Percentiles rank a stretch among this genome's conserved stretches.
Evolutionary conservation across 1,140 invertebrate species (phyloP).

Genomic region (Magallana angulata): DNA sequence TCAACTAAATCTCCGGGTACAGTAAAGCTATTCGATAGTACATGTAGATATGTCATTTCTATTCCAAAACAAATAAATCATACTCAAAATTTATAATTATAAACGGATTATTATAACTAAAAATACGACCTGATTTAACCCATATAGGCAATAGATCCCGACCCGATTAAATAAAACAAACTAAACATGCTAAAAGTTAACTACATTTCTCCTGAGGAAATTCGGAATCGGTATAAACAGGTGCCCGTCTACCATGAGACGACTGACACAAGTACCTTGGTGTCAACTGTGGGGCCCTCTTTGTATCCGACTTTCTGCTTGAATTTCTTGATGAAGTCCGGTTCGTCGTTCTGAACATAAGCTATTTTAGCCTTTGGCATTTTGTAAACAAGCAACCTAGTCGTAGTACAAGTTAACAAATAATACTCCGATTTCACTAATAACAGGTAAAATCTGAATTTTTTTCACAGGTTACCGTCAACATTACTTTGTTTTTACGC

Average conservation of each 20-base stretch:
- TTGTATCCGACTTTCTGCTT: conserved; percentile 76
- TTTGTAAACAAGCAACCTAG: neutral
- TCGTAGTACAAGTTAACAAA: neutral
- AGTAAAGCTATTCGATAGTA: too few species aligned
- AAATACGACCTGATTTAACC: too few species aligned
- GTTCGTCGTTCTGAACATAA: conserved; percentile 74
- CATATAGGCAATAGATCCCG: neutral
- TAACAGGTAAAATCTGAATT: neutral
- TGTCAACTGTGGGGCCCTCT: conserved; percentile 73
- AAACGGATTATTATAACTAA: neutral
- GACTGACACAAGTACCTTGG: conserved; percentile 63
- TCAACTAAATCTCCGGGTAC: too few species aligned
- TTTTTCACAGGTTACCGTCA: neutral
- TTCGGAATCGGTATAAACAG: neutral
- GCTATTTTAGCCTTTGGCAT: conserved; percentile 56
- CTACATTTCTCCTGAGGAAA: neutral
- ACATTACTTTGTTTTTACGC: too few species aligned
- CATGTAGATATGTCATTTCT: too few species aligned
- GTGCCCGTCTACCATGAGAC: neutral
- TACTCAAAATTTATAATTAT: neutral
- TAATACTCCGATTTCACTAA: neutral
- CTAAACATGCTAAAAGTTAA: neutral
- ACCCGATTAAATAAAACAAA: neutral
- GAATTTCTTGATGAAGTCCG: conserved; percentile 75
- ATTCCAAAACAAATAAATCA: neutral